Percentiles rank a stretch among this genome's conserved stretches.
These are phyloP conservation scores for Meriones unguiculatus DNA, from an alignment of 2,113 vertebrate genomes.

Conservation along the genomic window DNA sequence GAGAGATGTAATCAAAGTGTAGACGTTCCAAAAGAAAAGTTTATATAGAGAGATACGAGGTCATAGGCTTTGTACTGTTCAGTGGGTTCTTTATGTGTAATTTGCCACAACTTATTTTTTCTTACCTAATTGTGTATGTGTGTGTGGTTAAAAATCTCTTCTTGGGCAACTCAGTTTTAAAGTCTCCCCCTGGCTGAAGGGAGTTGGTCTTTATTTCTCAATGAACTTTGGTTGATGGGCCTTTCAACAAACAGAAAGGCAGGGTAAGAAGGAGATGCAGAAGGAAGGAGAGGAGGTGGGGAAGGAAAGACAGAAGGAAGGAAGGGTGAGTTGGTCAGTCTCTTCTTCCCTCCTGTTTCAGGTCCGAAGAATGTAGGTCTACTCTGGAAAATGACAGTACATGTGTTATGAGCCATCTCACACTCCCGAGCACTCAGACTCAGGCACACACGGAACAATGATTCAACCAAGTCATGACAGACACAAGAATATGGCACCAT, in stretches of 20 bases:
- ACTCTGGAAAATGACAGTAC: background rate
- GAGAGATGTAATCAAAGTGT: background rate
- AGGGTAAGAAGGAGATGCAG: background rate
- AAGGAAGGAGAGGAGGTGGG: too few relatives aligned
- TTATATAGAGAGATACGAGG: background rate
- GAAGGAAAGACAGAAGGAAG: too few relatives aligned
- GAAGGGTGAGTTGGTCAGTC: too few relatives aligned
- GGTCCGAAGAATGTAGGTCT: background rate
- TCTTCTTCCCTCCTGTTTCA: background rate
- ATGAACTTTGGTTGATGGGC: background rate
- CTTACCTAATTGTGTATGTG: background rate
- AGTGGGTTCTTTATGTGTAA: background rate
- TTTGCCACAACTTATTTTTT: constrained; percentile 35
- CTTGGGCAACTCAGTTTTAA: background rate
- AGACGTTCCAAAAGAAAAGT: background rate
- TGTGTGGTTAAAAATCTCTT: background rate
- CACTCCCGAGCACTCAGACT: background rate
- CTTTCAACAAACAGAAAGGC: background rate
- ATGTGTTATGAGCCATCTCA: background rate
- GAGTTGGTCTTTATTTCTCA: background rate
- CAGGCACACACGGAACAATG: background rate
- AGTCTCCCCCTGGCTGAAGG: background rate
- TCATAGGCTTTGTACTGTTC: background rate
- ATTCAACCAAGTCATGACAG: background rate
- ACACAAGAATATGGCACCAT: background rate